Evolutionary conservation across 2,797 vertebrate species (phyloP), one percentile per base, ranked within the genome.

Genomic region (Ceyx erithaca): DNA sequence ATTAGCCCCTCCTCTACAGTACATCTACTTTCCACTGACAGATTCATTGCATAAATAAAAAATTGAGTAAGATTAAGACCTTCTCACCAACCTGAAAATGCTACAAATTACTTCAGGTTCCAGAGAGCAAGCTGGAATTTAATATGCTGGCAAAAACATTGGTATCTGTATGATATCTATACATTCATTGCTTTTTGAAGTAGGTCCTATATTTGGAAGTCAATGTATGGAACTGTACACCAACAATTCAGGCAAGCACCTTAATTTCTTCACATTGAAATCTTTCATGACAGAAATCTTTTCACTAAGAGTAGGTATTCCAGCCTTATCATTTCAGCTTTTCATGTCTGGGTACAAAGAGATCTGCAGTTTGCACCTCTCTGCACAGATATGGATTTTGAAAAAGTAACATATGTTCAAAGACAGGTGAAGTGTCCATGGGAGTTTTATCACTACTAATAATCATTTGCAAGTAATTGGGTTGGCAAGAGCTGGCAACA

Each of bases 261-360:
- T 64, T 76, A 55, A 41, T 77, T 66, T 69, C 33, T 86, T 90
- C n/a, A 63, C 33, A 80, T 5, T 75, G 9, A 75, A 85, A 81
- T 61, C n/a, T 64, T 84, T n/a, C 45, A 54, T 6, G 30, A 57
- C 7, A 68, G 8, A 49, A 80, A 69, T 7, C 2, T 73, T 66
- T 66, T 63, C 40, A 7, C 18, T 62, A 30, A 72, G 6, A 52
- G 5, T 10, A 28, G 8, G 20, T 54, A 69, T 68, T 79, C 20
- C 30, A 72, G 40, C 6, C 46, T 21, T 23, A 41, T 14, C 33
- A 52, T 51, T 78, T 62, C 43, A 82, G 30, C 15, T 73, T 87
- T 91, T 75, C n/a, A n/a, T 28, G 9, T 37, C 41, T 80, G 12
- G 9, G 28, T 73, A 75, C 35, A 62, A 75, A 41, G 18, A 8